Conservation (phyloP, 92 coral and sea anemone genomes). For the Epizoanthus rinbou region DNA sequence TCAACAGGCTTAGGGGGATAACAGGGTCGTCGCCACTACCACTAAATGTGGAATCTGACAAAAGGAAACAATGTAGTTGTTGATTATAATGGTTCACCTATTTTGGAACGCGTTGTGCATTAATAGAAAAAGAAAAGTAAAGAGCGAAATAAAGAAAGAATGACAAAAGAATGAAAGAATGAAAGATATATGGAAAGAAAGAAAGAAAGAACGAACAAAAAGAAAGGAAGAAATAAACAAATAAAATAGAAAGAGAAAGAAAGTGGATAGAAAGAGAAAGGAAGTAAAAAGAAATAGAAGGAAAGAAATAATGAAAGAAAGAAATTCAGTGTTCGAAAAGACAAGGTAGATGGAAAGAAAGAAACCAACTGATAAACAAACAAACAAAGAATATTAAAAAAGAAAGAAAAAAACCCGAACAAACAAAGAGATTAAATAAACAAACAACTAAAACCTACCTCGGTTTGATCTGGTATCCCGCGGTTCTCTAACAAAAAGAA, state of each 20-base stretch:
- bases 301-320: neutral
- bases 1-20: conserved; percentile 12
- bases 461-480: neutral
- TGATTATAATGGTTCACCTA: neutral
- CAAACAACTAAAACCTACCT: neutral
- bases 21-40: conserved; percentile 41
- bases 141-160: neutral
- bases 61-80: neutral
- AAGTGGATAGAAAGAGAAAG: neutral
- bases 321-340: neutral
- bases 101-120: neutral
- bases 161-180: neutral
- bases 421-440: neutral
- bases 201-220: neutral
- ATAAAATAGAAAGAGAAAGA: neutral
- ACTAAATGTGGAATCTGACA: conserved; percentile 29
- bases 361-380: neutral
- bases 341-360: neutral
- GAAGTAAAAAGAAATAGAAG: neutral
- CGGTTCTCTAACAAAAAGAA: neutral
- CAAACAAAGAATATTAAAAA: neutral
- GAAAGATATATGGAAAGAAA: neutral
- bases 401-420: neutral
- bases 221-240: neutral
- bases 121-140: neutral